Conservation (phyloP, 2,113 vertebrate species). For the Pardalotus punctatus region DNA sequence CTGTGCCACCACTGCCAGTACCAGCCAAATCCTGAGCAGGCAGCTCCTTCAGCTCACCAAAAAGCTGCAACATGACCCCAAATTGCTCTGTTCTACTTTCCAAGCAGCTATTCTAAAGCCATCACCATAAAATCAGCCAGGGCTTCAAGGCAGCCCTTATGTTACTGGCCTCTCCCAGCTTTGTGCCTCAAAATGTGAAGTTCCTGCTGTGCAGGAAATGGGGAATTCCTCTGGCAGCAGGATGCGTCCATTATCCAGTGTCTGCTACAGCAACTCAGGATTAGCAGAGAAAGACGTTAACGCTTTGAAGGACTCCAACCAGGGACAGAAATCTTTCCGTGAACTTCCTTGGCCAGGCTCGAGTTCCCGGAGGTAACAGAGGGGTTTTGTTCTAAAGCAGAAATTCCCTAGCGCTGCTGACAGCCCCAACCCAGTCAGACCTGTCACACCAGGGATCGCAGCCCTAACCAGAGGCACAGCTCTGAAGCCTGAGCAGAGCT, state of each 20-base stretch:
- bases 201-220: constrained; percentile 22
- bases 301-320: not conserved
- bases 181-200: not conserved
- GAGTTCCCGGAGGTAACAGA: not conserved
- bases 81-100: not conserved
- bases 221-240: constrained; percentile 44
- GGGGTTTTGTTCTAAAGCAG: not conserved
- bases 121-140: not conserved
- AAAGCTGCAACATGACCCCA: not conserved
- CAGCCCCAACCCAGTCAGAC: not conserved
- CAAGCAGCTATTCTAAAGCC: not conserved
- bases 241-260: not conserved
- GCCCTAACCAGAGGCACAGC: not conserved
- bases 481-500: not conserved
- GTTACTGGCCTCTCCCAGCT: not conserved
- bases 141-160: not conserved
- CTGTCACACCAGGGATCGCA: not conserved
- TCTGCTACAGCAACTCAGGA: not conserved
- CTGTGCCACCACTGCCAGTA: not conserved
- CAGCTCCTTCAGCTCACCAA: not conserved
- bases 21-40: not conserved
- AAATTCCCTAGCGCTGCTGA: not conserved
- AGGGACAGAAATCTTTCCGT: not conserved
- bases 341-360: not conserved
- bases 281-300: not conserved